phyloP scores from a whole-genome alignment of 1,140 invertebrate genomes.

The Musca domestica region DNA sequence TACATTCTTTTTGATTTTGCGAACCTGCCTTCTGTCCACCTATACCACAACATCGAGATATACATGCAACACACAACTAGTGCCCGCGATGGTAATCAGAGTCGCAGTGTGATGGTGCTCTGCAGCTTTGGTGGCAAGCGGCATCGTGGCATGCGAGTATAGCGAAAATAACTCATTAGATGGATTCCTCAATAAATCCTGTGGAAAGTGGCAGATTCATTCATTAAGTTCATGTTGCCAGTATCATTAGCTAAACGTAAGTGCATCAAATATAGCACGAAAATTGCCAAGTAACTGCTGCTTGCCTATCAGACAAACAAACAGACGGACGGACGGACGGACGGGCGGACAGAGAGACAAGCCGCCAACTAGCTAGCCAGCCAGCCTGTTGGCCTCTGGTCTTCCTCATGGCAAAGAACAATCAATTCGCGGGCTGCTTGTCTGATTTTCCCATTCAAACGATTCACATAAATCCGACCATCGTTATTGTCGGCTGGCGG shows the following conservation, averaged over 20 bases:
- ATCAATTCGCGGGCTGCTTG: background rate
- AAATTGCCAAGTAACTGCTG: conserved; percentile 1
- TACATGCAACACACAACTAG: too few species aligned
- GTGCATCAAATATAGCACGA: background rate
- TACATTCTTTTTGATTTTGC: too few species aligned
- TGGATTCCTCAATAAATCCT: conserved; percentile 19
- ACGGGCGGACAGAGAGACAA: too few species aligned
- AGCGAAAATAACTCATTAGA: conserved; percentile 13
- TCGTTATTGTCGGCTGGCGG: background rate
- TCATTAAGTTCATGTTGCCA: conserved; percentile 20
- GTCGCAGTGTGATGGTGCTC: too few species aligned
- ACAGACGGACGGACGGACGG: too few species aligned
- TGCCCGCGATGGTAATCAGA: too few species aligned
- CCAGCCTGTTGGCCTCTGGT: too few species aligned
- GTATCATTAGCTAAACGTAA: conserved; percentile 22
- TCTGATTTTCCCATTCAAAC: background rate
- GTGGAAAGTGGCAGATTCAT: conserved; percentile 23
- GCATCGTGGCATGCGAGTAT: background rate
- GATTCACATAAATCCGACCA: background rate
- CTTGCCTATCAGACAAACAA: background rate
- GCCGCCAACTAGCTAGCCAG: too few species aligned
- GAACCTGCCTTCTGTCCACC: too few species aligned
- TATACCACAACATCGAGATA: too few species aligned
- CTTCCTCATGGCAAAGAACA: too few species aligned
- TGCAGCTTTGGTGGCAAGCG: too few species aligned